A percentile compares a stretch with the other conserved stretches of the same genome.
Evolutionary conservation across 2,888 invertebrate species (phyloP).

Genomic region (Cordilura impudica): DNA sequence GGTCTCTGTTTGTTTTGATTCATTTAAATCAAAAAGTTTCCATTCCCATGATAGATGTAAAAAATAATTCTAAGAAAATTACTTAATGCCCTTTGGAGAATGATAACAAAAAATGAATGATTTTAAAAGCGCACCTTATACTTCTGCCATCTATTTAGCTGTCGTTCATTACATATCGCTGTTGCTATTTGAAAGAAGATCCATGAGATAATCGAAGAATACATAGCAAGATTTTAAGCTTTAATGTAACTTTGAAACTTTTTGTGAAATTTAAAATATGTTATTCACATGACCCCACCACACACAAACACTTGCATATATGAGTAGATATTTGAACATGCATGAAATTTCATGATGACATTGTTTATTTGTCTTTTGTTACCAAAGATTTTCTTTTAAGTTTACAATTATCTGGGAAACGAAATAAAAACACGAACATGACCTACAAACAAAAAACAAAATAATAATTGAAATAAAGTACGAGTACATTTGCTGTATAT

Average conservation of each 20-base stretch:
- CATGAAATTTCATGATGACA: conserved; percentile 8
- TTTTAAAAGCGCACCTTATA: background rate
- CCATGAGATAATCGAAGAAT: background rate
- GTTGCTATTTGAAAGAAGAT: background rate
- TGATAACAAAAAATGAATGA: background rate
- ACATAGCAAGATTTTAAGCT: background rate
- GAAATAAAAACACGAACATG: conserved; percentile 11
- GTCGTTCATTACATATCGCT: conserved; percentile 2
- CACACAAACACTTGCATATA: background rate
- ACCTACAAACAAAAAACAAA: background rate
- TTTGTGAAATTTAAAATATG: conserved; percentile 45
- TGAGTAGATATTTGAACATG: background rate
- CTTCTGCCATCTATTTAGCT: background rate
- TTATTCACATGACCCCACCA: conserved; percentile 41
- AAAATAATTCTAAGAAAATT: conserved; percentile 29
- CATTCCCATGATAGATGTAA: conserved; percentile 22
- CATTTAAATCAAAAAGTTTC: conserved; percentile 14
- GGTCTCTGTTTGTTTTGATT: background rate
- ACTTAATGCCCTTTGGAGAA: conserved; percentile 36
- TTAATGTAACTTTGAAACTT: conserved; percentile 10
- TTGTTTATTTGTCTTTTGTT: conserved; percentile 6
- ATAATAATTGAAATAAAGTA: no score
- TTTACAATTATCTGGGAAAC: background rate
- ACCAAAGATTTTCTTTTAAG: conserved; percentile 1
- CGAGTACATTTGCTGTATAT: no score